Evolutionary conservation across 2,113 vertebrate genomes (phyloP).

Genomic region (Fregetta grallaria): DNA sequence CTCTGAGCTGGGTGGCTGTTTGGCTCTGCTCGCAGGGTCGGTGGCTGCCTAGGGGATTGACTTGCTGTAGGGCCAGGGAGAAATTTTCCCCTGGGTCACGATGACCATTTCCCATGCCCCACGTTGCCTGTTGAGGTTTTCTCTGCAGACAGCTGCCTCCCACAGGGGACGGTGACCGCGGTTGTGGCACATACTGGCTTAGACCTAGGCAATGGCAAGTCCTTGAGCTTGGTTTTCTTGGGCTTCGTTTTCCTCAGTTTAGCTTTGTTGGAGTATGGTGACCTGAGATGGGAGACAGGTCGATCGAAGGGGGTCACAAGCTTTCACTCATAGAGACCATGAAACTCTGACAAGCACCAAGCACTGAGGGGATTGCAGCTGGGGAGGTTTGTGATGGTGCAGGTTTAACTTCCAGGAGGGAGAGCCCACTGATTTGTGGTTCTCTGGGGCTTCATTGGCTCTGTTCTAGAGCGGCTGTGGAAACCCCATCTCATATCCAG

Average conservation of each 20-base stretch:
- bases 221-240: not conserved
- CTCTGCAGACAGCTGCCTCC: not conserved
- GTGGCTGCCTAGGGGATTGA: no score
- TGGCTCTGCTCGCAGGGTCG: not conserved
- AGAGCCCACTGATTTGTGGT: not conserved
- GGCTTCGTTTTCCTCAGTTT: not conserved
- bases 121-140: fast-evolving
- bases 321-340: fast-evolving
- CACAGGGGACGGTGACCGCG: fast-evolving
- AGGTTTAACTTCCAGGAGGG: not conserved
- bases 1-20: no score
- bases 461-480: no score
- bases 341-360: not conserved
- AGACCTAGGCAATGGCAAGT: not conserved
- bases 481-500: not conserved
- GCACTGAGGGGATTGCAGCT: not conserved
- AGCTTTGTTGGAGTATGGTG: not conserved
- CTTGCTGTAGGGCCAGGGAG: not conserved
- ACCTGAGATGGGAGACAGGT: not conserved
- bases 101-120: no score
- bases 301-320: fast-evolving
- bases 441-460: not conserved
- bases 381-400: not conserved
- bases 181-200: fast-evolving
- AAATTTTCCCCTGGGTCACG: not conserved